Evolutionary conservation across 2,797 vertebrate genomes (phyloP).

Genomic region (Sparus aurata): DNA sequence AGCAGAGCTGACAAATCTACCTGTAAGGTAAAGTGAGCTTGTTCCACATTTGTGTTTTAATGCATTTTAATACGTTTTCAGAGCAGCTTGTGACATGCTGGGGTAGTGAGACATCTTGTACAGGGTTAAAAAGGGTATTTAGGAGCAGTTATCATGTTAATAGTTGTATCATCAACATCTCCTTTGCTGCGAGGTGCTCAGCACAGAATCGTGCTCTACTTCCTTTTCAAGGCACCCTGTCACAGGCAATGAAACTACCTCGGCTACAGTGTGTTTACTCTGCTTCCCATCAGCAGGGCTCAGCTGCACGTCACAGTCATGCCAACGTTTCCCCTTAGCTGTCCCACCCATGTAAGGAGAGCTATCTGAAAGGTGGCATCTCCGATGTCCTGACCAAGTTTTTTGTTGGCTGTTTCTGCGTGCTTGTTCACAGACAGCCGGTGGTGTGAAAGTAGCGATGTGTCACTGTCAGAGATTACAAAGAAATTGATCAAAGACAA

Average conservation of each 20-base stretch:
- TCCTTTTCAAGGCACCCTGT: not conserved
- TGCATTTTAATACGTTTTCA: not conserved
- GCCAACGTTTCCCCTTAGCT: not conserved
- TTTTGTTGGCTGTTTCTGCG: not conserved
- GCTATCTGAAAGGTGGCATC: not conserved
- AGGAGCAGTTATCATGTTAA: not conserved
- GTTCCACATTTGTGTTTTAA: not conserved
- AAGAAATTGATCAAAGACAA: not conserved
- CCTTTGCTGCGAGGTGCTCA: not conserved
- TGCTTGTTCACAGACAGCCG: not conserved
- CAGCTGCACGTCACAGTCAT: not conserved
- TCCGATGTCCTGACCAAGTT: not conserved
- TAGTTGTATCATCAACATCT: not conserved
- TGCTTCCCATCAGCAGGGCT: constrained; percentile 1
- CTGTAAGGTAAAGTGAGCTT: not conserved
- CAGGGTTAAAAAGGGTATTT: not conserved
- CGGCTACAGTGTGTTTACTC: not conserved
- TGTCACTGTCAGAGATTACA: not conserved
- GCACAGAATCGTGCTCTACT: constrained; percentile 4
- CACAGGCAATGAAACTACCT: not conserved
- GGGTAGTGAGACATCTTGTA: not conserved
- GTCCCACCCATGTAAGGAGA: not conserved
- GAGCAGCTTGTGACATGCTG: not conserved
- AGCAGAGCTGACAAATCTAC: not conserved
- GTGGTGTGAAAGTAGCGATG: not conserved